Base-by-base conservation (phyloP, 2,113 vertebrate species). In the Thunnus maccoyii region DNA sequence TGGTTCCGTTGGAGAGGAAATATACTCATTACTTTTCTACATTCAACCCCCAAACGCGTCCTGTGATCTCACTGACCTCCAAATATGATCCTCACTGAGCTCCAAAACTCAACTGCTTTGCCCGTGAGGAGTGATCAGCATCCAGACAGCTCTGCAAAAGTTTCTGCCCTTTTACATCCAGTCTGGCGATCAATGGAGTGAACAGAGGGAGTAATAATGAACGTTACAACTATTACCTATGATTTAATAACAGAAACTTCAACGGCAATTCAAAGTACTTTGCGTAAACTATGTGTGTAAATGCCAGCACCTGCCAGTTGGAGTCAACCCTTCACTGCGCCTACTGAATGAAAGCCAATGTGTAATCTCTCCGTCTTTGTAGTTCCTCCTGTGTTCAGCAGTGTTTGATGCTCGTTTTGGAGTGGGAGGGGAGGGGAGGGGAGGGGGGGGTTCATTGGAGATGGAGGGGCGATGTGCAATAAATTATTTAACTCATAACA, bases 361-460 rank as follows among this genome's bases (percentile, higher is more conserved):
- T 50, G 61, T 5, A 57, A 74, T 78, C 63, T 72, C 11, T 65
- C 52, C 64, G 0, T 47, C 25, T 22, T 10, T 46, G 14, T 20
- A 20, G 41, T 16, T 51, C 20, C 10, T 55, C 25, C 50, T 44
- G 64, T 64, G 80, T 71, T 69, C 32, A 18, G 60, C 54, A 71
- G 74, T 16, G 16, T 69, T 36, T 74, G 50, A 70, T 57, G 46
- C 80, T 86, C 78, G 72, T 22, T 68, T 69, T 66, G 5, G 18
- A 63, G 72, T 12, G 69, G 85, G 77, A 9, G 36, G 7, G 55
- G 85, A 83, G 74, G 80, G 74, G 56, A 20, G 1, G 20, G 20
- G 32, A 4, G 1, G 58, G 85, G 85, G 74, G 83, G 73, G 56
- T 76, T 12, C 32, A 41, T 3, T 2, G 12, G 54, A 66, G 82